Conservation (phyloP, 1,140 invertebrate genomes). For the Asobara japonica region DNA sequence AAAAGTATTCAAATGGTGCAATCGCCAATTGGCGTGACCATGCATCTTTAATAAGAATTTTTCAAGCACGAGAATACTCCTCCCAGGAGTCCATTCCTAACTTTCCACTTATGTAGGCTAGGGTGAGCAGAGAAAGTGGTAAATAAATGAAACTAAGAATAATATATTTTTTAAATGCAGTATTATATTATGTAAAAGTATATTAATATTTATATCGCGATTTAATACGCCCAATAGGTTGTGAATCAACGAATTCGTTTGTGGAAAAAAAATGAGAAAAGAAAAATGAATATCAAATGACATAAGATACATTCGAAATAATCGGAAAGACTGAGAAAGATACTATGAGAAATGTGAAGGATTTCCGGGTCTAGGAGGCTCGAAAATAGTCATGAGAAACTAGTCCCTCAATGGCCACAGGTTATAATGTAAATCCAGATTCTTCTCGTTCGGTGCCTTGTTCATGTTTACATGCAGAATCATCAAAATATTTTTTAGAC, state of each 20-base stretch:
- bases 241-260: conserved; percentile 36
- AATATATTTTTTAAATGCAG: conserved; percentile 36
- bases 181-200: conserved; percentile 27
- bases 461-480: conserved; percentile 13
- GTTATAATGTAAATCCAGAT: conserved; percentile 51
- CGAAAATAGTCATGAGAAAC: conserved; percentile 64
- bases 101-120: background rate
- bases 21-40: conserved; percentile 26
- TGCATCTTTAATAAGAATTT: conserved; percentile 37
- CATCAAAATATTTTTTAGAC: conserved; percentile 5
- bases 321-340: conserved; percentile 60
- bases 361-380: conserved; percentile 53
- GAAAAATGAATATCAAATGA: too few species aligned
- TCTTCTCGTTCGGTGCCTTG: conserved; percentile 47
- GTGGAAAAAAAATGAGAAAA: conserved; percentile 18
- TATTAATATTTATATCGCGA: conserved; percentile 24
- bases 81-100: conserved; percentile 16
- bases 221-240: conserved; percentile 43
- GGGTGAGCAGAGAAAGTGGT: conserved; percentile 28
- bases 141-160: conserved; percentile 14
- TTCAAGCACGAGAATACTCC: conserved; percentile 14
- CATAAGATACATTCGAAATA: conserved; percentile 34
- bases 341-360: conserved; percentile 21
- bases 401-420: conserved; percentile 61
- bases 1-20: conserved; percentile 14